phyloP scores from a whole-genome alignment of 2,888 invertebrate species.

The Rambutsinella grinnellia region DNA sequence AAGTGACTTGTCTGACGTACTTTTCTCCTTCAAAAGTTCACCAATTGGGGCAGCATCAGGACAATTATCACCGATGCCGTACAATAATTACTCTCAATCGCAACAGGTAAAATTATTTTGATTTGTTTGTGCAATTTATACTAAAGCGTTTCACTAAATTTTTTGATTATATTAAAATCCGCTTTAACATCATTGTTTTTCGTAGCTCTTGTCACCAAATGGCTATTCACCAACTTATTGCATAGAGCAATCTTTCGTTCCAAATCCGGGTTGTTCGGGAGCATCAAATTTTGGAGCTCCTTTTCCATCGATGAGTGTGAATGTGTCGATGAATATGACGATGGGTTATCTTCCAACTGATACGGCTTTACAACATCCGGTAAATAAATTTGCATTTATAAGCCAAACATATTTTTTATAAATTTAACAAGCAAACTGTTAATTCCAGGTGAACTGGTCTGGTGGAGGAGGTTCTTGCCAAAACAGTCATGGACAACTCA shows the following conservation, averaged over 20 bases:
- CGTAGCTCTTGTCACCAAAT: constrained; percentile 63
- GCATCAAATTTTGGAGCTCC: constrained; percentile 69
- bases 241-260: constrained; percentile 66
- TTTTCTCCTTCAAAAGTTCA: constrained; percentile 82
- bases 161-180: not conserved
- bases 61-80: constrained; percentile 69
- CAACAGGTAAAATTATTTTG: constrained; percentile 65
- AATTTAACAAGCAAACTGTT: too few species aligned
- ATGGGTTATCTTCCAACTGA: constrained; percentile 73
- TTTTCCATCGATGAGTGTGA: constrained; percentile 95
- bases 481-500: constrained; percentile 70
- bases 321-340: constrained; percentile 98
- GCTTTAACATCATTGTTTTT: constrained; percentile 11
- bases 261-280: constrained; percentile 66
- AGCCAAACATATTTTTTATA: too few species aligned
- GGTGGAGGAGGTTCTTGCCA: constrained; percentile 28
- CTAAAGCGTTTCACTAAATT: not conserved
- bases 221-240: constrained; percentile 67
- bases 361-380: constrained; percentile 56
- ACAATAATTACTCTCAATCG: constrained; percentile 65
- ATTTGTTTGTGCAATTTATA: too few species aligned
- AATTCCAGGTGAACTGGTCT: constrained; percentile 80
- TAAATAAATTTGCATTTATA: too few species aligned
- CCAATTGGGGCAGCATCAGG: constrained; percentile 77
- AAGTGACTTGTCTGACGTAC: constrained; percentile 86